Evolutionary conservation across 2,113 vertebrate species (phyloP).

Genomic region (Thermophis baileyi): DNA sequence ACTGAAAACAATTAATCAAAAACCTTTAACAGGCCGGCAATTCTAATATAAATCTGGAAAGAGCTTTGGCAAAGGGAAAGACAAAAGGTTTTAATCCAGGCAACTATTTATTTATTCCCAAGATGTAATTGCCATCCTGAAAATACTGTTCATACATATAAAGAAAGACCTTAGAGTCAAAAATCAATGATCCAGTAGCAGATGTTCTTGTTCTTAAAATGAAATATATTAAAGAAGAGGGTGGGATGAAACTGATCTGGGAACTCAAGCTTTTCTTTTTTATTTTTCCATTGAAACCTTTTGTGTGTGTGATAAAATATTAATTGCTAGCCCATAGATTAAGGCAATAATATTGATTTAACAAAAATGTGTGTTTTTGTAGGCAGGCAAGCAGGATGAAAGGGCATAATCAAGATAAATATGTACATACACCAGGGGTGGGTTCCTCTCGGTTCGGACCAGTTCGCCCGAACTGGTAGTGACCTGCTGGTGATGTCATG

Average conservation of each 20-base stretch:
- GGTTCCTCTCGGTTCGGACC: too few relatives aligned
- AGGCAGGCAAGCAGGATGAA: neutral
- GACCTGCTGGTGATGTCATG: too few relatives aligned
- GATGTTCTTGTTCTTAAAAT: slow-evolving; percentile 58
- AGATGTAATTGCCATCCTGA: slow-evolving; percentile 51
- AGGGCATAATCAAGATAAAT: neutral
- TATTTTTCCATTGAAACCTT: slow-evolving; percentile 42
- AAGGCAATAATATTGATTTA: neutral
- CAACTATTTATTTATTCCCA: slow-evolving; percentile 30
- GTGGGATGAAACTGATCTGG: neutral
- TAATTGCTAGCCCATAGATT: neutral
- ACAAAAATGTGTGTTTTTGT: neutral
- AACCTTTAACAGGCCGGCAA: neutral
- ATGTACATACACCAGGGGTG: neutral
- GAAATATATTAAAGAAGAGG: slow-evolving; percentile 14
- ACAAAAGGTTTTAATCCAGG: slow-evolving; percentile 13
- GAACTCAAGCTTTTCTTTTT: neutral
- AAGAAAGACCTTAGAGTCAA: slow-evolving; percentile 38
- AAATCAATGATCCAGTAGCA: slow-evolving; percentile 46
- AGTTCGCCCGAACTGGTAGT: too few relatives aligned
- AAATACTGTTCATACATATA: slow-evolving; percentile 45
- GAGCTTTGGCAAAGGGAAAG: neutral
- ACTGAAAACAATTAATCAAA: neutral
- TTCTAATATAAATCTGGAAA: neutral
- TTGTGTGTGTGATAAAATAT: slow-evolving; percentile 17